Conservation (phyloP, 1,140 invertebrate species). For the Liolophura sinensis region DNA sequence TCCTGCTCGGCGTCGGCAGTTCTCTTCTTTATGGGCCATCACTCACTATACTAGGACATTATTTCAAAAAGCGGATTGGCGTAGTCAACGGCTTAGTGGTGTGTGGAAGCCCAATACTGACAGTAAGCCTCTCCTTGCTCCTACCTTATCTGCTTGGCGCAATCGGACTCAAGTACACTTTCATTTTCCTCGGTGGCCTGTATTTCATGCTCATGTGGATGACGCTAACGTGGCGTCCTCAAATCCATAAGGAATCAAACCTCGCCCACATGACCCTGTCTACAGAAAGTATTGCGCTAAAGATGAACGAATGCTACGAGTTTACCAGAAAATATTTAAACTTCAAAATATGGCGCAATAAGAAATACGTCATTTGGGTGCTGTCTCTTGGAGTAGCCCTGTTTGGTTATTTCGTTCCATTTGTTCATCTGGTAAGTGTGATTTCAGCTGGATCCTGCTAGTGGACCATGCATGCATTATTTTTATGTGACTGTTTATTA, state of each 20-base stretch:
- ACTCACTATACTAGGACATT: conserved; percentile 86
- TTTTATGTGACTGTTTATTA: too few species aligned
- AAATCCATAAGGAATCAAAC: conserved; percentile 47
- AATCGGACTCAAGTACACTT: conserved; percentile 64
- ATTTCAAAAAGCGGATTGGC: conserved; percentile 81
- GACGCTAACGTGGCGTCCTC: conserved; percentile 81
- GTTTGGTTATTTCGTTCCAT: conserved; percentile 92
- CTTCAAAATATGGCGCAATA: conserved; percentile 80
- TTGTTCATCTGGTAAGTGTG: conserved; percentile 79
- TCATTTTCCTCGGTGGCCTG: conserved; percentile 71
- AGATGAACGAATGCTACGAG: conserved; percentile 39
- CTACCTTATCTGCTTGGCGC: conserved; percentile 69
- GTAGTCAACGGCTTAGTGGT: conserved; percentile 90
- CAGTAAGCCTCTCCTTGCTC: conserved; percentile 75
- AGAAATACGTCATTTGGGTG: conserved; percentile 84
- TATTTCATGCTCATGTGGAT: conserved; percentile 76
- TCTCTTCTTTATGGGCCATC: conserved; percentile 89
- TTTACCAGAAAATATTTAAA: conserved; percentile 65
- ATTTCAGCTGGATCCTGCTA: too few species aligned
- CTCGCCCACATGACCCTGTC: conserved; percentile 37
- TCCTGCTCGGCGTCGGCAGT: conserved; percentile 85
- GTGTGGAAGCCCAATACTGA: conserved; percentile 87
- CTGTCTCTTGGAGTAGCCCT: conserved; percentile 79
- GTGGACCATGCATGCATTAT: too few species aligned
- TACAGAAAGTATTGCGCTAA: conserved; percentile 43